phyloP scores from a whole-genome alignment of 2,113 vertebrate genomes.

The Alexandromys fortis region DNA sequence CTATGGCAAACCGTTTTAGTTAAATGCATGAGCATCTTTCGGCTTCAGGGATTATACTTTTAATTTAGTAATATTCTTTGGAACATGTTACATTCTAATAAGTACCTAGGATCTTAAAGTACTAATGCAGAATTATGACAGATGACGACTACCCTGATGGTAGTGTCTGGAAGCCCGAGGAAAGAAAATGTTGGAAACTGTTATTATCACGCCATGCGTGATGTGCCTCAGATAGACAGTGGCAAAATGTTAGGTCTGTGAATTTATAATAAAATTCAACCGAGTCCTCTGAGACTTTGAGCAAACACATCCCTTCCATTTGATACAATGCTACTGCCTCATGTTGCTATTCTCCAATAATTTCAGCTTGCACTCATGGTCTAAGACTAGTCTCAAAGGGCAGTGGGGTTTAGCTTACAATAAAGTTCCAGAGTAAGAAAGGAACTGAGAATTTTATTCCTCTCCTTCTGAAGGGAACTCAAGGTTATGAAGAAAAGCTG shows the following conservation, averaged over 20 bases:
- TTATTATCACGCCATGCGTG: not conserved
- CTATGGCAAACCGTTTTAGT: conserved; percentile 21
- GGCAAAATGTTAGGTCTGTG: not conserved
- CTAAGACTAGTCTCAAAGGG: not conserved
- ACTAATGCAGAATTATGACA: not conserved
- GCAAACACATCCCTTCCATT: not conserved
- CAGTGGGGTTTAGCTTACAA: not conserved
- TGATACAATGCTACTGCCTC: not conserved
- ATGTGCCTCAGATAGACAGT: not conserved
- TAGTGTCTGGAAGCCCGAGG: not conserved
- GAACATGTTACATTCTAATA: not conserved
- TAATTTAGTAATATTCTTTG: conserved; percentile 6
- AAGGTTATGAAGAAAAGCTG: not conserved
- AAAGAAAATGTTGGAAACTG: not conserved
- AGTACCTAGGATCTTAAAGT: not conserved
- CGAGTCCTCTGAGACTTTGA: not conserved
- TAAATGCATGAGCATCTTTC: not conserved
- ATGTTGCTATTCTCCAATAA: not conserved
- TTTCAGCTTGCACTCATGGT: conserved; percentile 6
- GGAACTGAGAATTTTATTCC: not conserved
- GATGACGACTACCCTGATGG: not conserved
- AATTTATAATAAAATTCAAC: conserved; percentile 32
- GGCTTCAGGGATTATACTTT: not conserved
- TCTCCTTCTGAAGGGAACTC: not conserved
- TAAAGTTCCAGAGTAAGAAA: conserved; percentile 36